A percentile compares a stretch with the other conserved stretches of the same genome.
Evolutionary conservation across 2,113 vertebrate species (phyloP).

Genomic region (Upupa epops): DNA sequence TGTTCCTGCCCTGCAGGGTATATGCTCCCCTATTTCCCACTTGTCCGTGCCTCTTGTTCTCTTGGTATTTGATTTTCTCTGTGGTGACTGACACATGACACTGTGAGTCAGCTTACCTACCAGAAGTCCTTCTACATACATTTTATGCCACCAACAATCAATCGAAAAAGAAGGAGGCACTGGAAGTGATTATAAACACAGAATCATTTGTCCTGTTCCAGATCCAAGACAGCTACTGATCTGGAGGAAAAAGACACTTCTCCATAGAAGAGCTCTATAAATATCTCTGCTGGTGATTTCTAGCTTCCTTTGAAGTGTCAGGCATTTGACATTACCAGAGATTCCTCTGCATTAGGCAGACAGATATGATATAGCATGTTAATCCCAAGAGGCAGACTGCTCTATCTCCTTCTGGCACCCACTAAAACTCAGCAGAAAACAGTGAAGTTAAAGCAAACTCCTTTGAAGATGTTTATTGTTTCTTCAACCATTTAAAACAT

Average conservation of each 20-base stretch:
- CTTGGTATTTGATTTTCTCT: not conserved
- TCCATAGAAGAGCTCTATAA: conserved; percentile 28
- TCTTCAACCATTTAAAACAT: not conserved
- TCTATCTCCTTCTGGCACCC: not conserved
- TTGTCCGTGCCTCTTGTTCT: not conserved
- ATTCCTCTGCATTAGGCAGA: conserved; percentile 44
- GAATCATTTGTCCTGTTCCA: conserved; percentile 21
- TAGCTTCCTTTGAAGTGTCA: conserved; percentile 51
- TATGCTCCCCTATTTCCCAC: not conserved
- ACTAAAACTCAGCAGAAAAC: not conserved
- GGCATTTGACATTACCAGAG: conserved; percentile 33
- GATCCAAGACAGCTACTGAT: conserved; percentile 27
- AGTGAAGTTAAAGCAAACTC: not conserved
- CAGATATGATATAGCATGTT: conserved; percentile 28
- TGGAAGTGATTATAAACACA: not conserved
- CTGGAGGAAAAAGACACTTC: conserved; percentile 13
- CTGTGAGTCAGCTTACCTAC: not conserved
- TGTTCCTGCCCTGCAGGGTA: not conserved
- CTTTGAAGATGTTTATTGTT: conserved; percentile 24
- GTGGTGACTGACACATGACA: not conserved
- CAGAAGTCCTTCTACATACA: not conserved
- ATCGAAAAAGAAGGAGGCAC: not conserved
- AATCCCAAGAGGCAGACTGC: conserved; percentile 35
- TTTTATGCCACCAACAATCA: not conserved
- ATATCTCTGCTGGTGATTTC: conserved; percentile 32